These are phyloP conservation scores for Dusona sp. DNA, from an alignment of 2,888 invertebrate genomes.

Conservation along the genomic window DNA sequence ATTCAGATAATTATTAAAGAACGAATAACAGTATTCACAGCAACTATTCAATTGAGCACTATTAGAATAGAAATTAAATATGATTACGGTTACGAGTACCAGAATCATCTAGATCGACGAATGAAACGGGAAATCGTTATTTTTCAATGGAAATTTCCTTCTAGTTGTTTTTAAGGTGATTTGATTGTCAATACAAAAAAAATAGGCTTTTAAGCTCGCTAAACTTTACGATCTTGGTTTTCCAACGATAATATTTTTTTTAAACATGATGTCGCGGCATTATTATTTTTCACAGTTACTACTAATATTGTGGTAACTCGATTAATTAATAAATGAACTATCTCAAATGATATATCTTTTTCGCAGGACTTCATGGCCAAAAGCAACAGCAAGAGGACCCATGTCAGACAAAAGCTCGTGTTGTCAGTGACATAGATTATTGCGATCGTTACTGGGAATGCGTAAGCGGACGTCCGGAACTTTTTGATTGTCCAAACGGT, in stretches of 20 bases:
- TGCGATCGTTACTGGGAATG: constrained; percentile 96
- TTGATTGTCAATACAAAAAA: too few species aligned
- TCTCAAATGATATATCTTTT: background rate
- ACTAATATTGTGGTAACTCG: too few species aligned
- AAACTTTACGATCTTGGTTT: too few species aligned
- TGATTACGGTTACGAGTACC: too few species aligned
- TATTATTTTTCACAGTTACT: too few species aligned
- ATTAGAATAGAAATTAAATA: background rate
- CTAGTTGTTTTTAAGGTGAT: too few species aligned
- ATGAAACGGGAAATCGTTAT: background rate
- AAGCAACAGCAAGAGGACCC: constrained; percentile 89
- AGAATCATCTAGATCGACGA: too few species aligned
- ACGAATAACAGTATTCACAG: background rate
- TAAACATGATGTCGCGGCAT: too few species aligned
- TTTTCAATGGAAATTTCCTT: too few species aligned
- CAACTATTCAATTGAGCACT: background rate
- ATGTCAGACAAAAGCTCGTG: constrained; percentile 91
- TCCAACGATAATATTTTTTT: too few species aligned
- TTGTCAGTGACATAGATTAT: constrained; percentile 92
- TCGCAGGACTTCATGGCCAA: constrained; percentile 78
- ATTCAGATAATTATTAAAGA: background rate
- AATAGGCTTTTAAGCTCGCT: too few species aligned
- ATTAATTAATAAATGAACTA: background rate
- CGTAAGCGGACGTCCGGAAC: constrained; percentile 91
- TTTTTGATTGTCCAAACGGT: constrained; percentile 96